Conservation (phyloP, 2,113 vertebrate genomes). For the Notothenia coriiceps region DNA sequence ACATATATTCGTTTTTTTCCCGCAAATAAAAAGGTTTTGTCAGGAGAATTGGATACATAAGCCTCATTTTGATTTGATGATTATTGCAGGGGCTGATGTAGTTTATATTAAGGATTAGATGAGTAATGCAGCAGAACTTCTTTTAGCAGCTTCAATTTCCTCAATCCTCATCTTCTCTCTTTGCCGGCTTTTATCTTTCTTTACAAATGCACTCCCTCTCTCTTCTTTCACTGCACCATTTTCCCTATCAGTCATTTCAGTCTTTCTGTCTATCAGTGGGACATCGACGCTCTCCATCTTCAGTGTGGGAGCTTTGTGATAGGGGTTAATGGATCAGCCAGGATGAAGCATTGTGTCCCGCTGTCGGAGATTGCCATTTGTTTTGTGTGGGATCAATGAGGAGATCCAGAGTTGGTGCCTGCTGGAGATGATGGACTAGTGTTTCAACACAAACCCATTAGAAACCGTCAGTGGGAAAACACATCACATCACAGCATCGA, state of each 20-base stretch:
- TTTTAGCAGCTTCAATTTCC: slow-evolving; percentile 18
- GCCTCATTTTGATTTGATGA: neutral
- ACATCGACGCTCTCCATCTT: slow-evolving; percentile 66
- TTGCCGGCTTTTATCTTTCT: neutral
- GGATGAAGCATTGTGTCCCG: slow-evolving; percentile 72
- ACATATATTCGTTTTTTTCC: neutral
- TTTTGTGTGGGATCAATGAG: slow-evolving; percentile 74
- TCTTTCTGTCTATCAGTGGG: slow-evolving; percentile 62
- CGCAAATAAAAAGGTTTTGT: neutral
- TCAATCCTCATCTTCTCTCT: slow-evolving; percentile 6
- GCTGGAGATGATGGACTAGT: slow-evolving; percentile 72
- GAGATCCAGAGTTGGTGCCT: slow-evolving; percentile 53
- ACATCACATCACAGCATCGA: slow-evolving; percentile 47
- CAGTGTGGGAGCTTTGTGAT: slow-evolving; percentile 63
- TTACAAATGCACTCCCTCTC: neutral
- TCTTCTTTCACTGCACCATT: neutral
- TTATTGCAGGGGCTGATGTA: neutral
- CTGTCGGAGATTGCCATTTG: slow-evolving; percentile 65
- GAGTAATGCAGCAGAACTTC: neutral
- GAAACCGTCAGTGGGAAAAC: slow-evolving; percentile 57
- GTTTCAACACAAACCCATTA: slow-evolving; percentile 50
- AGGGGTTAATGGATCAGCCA: slow-evolving; percentile 74
- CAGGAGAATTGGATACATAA: neutral
- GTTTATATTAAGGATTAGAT: neutral
- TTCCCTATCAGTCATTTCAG: slow-evolving; percentile 4